These are phyloP conservation scores for Percopsis omiscomaycus DNA, from an alignment of 2,797 vertebrate genomes.

Conservation along the genomic window DNA sequence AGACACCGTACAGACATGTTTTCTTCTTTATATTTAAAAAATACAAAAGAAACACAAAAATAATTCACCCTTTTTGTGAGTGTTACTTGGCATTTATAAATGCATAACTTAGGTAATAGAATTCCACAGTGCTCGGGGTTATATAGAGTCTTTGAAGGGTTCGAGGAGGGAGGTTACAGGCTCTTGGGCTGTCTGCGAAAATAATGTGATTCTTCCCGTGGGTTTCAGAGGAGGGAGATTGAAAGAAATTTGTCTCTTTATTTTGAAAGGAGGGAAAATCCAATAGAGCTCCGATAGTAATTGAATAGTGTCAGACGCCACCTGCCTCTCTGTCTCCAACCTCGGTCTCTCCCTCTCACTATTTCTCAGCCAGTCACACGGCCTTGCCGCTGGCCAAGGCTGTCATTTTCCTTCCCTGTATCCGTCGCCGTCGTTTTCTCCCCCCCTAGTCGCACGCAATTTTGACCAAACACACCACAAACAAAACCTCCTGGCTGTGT, in stretches of 20 bases:
- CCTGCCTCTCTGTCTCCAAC: slow-evolving; percentile 59
- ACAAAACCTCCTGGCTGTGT: slow-evolving; percentile 18
- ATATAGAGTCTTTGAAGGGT: slow-evolving; percentile 50
- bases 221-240: slow-evolving; percentile 50
- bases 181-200: slow-evolving; percentile 59
- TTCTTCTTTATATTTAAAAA: slow-evolving; percentile 53
- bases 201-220: slow-evolving; percentile 62
- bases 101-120: slow-evolving; percentile 74
- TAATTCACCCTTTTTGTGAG: slow-evolving; percentile 46
- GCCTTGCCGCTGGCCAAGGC: slow-evolving; percentile 31
- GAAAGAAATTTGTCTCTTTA: slow-evolving; percentile 71
- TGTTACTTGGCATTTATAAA: slow-evolving; percentile 64
- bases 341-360: slow-evolving; percentile 61
- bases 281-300: slow-evolving; percentile 71
- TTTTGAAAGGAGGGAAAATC: slow-evolving; percentile 71
- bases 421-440: slow-evolving; percentile 59
- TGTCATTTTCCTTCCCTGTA: slow-evolving; percentile 51
- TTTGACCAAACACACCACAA: slow-evolving; percentile 1
- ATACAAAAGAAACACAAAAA: slow-evolving; percentile 67
- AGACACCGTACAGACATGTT: slow-evolving; percentile 39
- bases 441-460: slow-evolving; percentile 17
- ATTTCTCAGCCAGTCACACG: slow-evolving; percentile 63
- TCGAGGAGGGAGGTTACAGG: slow-evolving; percentile 46
- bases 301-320: slow-evolving; percentile 74
- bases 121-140: slow-evolving; percentile 74